Base-by-base conservation (phyloP, 2,113 vertebrate genomes). In the Bubo blakistoni region DNA sequence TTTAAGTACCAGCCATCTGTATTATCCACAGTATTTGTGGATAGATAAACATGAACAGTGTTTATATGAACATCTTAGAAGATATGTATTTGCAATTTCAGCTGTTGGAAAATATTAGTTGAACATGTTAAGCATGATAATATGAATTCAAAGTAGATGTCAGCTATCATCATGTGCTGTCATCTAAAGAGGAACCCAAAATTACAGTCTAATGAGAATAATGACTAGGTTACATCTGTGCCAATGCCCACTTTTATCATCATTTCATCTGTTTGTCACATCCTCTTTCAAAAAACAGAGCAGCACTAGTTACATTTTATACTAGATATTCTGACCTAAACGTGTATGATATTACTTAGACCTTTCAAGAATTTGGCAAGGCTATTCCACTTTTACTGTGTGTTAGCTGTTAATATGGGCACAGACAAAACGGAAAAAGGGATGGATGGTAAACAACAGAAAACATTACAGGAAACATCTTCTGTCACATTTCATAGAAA, bases 161-260 rank as follows among this genome's bases (percentile, higher is more conserved):
- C 84, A 79, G 30, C 65, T 96, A 72, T 77, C 57, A 90, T 84
- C 78, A 42, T 71, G 46, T n/a, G 62, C 86, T 93, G 88, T 81
- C 81, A 62, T 80, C 13, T 81, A 52, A 74, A 95, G 67, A 96
- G 52, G 73, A 94, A 70, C 44, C 61, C 77, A 93, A 89, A 94
- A 96, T 92, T 96, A 72, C 42, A 90, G 55, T 76, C 82, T 92
- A 97, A 93, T 95, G 70, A 95, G 90, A 88, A 96, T 94, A 96
- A 96, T 90, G 55, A 91, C 79, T 92, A 42, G 81, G 90, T 91
- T 96, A 92, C 94, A 74, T 94, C 86, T 54, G 38, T 85, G 88
- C 85, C 83, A 88, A 10, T 91, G 89, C 34, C 85, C 92, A 92
- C 73, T 95, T 94, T 66, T 84, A 79, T 93, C 80, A 95, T 88